Evolutionary conservation across 2,113 vertebrate genomes (phyloP).

Genomic region (Tapirus terrestris): DNA sequence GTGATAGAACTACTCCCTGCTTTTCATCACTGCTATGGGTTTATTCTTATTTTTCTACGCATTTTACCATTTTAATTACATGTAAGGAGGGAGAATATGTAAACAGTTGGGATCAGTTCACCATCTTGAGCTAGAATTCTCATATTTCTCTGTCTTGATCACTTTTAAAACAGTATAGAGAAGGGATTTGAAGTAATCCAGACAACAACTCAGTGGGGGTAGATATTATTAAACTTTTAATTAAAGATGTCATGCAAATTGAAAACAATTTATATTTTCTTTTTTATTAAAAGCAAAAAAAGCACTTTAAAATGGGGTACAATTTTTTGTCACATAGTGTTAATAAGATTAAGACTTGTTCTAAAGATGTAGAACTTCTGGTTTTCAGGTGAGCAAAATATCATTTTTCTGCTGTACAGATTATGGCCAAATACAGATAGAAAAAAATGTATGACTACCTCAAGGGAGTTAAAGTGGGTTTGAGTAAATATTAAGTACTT

Average conservation of each 20-base stretch:
- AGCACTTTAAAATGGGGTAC: not conserved
- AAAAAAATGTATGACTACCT: not conserved
- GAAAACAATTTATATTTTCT: not conserved
- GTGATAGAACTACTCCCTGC: not conserved
- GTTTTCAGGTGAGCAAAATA: not conserved
- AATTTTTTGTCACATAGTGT: not conserved
- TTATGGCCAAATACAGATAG: not conserved
- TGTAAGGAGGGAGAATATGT: not conserved
- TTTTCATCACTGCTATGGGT: not conserved
- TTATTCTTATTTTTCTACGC: not conserved
- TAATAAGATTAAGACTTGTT: not conserved
- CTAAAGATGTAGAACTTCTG: slow-evolving; percentile 8
- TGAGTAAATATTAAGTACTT: not conserved
- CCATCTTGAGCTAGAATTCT: not conserved
- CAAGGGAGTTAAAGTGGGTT: not conserved
- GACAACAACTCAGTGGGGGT: not conserved
- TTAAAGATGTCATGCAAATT: not conserved
- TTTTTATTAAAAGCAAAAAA: not conserved
- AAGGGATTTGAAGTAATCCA: not conserved
- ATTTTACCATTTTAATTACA: slow-evolving; percentile 19
- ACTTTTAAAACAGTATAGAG: not conserved
- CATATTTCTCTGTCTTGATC: not conserved
- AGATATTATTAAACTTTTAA: not conserved
- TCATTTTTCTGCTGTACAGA: not conserved
- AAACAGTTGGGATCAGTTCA: not conserved